These are phyloP conservation scores for Malthinus seriepunctatus DNA, from an alignment of 2,888 invertebrate genomes.

Conservation along the genomic window DNA sequence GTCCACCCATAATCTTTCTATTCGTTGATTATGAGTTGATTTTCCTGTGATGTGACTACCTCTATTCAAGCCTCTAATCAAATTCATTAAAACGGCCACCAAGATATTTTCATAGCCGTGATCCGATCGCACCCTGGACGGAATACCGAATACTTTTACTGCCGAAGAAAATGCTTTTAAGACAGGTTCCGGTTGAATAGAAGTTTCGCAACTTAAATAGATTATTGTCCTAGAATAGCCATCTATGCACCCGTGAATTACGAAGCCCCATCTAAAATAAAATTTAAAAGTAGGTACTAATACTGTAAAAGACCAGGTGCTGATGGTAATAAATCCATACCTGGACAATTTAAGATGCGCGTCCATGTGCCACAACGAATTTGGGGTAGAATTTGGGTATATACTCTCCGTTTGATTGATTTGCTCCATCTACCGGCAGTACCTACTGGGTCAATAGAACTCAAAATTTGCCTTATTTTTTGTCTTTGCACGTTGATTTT, in stretches of 20 bases:
- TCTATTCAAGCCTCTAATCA: too few relatives aligned
- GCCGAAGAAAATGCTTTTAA: too few relatives aligned
- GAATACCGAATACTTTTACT: too few relatives aligned
- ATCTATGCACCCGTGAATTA: slow-evolving; percentile 15
- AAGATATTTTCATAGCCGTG: too few relatives aligned
- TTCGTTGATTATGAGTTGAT: too few relatives aligned
- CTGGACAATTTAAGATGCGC: slow-evolving; percentile 12
- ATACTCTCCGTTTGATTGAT: slow-evolving; percentile 11
- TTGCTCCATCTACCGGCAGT: slow-evolving; percentile 11
- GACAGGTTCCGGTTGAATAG: too few relatives aligned
- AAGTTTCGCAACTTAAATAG: too few relatives aligned
- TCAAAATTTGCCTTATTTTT: background rate
- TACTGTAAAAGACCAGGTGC: too few relatives aligned
- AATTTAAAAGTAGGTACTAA: background rate
- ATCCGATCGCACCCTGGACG: too few relatives aligned
- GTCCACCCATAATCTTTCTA: slow-evolving; percentile 15
- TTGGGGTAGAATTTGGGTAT: background rate
- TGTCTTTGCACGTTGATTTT: slow-evolving; percentile 2
- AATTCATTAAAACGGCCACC: too few relatives aligned
- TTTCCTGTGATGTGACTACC: too few relatives aligned
- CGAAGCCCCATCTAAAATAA: slow-evolving; percentile 11
- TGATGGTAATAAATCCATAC: slow-evolving; percentile 4
- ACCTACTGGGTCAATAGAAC: slow-evolving; percentile 3
- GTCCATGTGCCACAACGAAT: slow-evolving; percentile 19
- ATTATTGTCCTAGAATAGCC: too few relatives aligned